Conservation (phyloP, 2,888 invertebrate species). For the Globia sparganii region DNA sequence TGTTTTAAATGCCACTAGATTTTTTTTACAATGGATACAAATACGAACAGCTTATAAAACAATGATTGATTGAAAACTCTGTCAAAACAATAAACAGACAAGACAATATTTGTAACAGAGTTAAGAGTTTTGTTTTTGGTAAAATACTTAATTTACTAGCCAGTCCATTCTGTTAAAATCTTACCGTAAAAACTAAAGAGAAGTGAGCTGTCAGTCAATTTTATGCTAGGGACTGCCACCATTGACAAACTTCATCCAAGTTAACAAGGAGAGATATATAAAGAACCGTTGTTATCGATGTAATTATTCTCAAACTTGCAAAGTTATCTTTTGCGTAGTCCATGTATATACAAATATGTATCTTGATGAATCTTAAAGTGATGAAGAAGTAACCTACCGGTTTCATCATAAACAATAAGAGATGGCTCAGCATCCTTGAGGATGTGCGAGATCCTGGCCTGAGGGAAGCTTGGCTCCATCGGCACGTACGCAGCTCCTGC, state of each 20-base stretch:
- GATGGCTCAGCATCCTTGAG: conserved; percentile 93
- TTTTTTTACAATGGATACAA: neutral
- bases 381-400: conserved; percentile 81
- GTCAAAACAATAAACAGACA: no score
- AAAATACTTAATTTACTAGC: neutral
- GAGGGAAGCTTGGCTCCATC: conserved; percentile 93
- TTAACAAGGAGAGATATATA: no score
- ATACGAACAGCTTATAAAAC: neutral
- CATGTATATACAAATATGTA: neutral
- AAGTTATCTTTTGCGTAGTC: neutral
- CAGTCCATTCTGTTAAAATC: no score
- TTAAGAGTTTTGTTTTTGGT: neutral
- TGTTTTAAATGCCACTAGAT: neutral
- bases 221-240: no score
- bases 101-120: neutral
- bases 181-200: no score
- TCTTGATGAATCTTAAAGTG: neutral
- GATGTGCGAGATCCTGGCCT: conserved; percentile 93
- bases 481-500: conserved; percentile 96
- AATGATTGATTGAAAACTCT: neutral
- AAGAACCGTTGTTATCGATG: no score
- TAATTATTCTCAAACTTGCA: no score
- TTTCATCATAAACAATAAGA: conserved; percentile 92
- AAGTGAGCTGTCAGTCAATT: no score
- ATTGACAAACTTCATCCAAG: no score